Evolutionary conservation across 2,888 invertebrate species (phyloP).

Genomic region (Odontothrips loti): DNA sequence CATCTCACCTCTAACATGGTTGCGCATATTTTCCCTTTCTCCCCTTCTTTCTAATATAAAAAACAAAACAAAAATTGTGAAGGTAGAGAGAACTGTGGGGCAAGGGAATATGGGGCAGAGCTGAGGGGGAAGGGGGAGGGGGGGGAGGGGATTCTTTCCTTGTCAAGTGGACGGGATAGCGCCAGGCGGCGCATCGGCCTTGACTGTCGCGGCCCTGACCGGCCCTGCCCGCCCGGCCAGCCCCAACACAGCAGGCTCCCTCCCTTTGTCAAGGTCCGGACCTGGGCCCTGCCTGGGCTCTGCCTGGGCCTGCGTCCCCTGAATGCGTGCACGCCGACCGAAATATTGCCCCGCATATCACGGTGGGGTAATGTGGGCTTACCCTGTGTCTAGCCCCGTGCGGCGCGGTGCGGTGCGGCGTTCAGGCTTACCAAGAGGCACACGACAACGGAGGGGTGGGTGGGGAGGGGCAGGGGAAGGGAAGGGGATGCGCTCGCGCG

Average conservation of each 20-base stretch:
- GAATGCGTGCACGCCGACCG: not conserved
- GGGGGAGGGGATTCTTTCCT: not conserved
- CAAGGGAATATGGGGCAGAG: not conserved
- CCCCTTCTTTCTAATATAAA: not conserved
- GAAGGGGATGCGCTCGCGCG: not conserved
- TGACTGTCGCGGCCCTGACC: not conserved
- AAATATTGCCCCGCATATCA: slow-evolving; percentile 19
- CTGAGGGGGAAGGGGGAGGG: not conserved
- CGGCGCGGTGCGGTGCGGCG: not conserved
- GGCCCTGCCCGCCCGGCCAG: not conserved
- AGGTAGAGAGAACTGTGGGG: not conserved
- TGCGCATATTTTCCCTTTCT: not conserved
- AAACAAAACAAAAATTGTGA: not conserved
- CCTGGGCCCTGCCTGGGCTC: too few species aligned
- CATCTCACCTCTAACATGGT: slow-evolving; percentile 1
- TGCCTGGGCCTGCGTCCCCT: not conserved
- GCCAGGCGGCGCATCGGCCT: not conserved
- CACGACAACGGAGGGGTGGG: not conserved
- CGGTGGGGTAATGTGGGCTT: not conserved
- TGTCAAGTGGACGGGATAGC: not conserved
- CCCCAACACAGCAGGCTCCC: too few species aligned
- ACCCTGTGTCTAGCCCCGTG: not conserved
- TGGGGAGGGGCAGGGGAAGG: not conserved
- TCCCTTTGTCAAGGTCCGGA: not conserved
- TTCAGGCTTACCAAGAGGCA: not conserved